phyloP scores from a whole-genome alignment of 2,113 vertebrate genomes.

The Aspiorhynchus laticeps region DNA sequence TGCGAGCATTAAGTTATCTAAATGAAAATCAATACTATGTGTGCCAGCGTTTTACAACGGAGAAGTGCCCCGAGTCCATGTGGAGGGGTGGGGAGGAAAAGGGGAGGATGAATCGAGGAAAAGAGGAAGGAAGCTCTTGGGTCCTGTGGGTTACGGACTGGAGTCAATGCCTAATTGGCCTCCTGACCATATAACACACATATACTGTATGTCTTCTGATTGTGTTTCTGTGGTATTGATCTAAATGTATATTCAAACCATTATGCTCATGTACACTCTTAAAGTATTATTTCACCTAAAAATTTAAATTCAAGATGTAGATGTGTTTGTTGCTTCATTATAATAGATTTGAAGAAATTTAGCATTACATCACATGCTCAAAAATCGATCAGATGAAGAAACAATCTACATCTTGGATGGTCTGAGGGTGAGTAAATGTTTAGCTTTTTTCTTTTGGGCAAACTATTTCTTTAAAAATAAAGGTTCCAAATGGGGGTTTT shows the following conservation, averaged over 20 bases:
- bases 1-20: slow-evolving; percentile 98
- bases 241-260: neutral
- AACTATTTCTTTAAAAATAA: no score
- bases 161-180: slow-evolving; percentile 82
- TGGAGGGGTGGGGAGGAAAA: slow-evolving; percentile 39
- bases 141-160: slow-evolving; percentile 67
- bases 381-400: no score
- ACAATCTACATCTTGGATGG: no score
- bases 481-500: no score
- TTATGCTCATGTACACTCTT: neutral
- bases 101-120: slow-evolving; percentile 41
- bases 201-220: slow-evolving; percentile 65
- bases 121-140: slow-evolving; percentile 58
- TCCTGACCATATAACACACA: slow-evolving; percentile 60
- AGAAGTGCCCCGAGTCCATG: slow-evolving; percentile 82
- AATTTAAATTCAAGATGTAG: neutral
- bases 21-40: slow-evolving; percentile 98
- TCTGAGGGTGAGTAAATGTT: no score
- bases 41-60: slow-evolving; percentile 85
- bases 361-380: neutral
- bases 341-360: neutral
- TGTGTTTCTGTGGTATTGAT: neutral
- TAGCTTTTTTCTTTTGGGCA: no score
- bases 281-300: neutral
- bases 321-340: neutral